These are phyloP conservation scores for Campoletis sonorensis DNA, from an alignment of 1,140 invertebrate species.

Conservation along the genomic window DNA sequence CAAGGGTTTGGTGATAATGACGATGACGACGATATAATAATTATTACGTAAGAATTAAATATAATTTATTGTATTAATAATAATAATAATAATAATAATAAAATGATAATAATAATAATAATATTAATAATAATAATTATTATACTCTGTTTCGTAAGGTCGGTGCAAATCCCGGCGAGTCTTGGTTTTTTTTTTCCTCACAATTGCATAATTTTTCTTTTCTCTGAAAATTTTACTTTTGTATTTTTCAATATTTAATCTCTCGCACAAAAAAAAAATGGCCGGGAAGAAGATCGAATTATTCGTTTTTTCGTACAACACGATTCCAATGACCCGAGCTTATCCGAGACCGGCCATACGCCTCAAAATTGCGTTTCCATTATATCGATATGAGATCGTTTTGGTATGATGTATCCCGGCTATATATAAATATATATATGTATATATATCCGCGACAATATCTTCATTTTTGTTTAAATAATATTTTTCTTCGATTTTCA, in stretches of 20 bases:
- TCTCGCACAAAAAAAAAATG: neutral
- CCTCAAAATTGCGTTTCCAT: constrained; percentile 68
- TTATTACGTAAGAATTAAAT: neutral
- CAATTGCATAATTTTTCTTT: neutral
- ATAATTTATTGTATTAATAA: constrained; percentile 29
- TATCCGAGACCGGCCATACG: constrained; percentile 63
- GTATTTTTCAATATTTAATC: constrained; percentile 41
- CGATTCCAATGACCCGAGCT: neutral
- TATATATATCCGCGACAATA: constrained; percentile 61
- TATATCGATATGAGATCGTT: constrained; percentile 75
- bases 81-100: too few relatives aligned
- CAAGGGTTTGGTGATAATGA: neutral
- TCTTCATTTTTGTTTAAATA: constrained; percentile 41
- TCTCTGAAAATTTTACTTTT: neutral
- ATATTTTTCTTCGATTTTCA: constrained; percentile 40
- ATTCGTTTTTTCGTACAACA: neutral
- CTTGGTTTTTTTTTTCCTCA: neutral
- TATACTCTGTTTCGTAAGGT: constrained; percentile 65
- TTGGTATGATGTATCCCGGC: constrained; percentile 74
- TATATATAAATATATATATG: constrained; percentile 48
- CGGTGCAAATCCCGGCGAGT: constrained; percentile 49
- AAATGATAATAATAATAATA: constrained; percentile 53
- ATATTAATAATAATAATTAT: constrained; percentile 56
- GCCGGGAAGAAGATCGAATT: constrained; percentile 6
- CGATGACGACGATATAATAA: constrained; percentile 31